These are phyloP conservation scores for Ovis canadensis DNA, from an alignment of 2,113 vertebrate species.

Conservation along the genomic window DNA sequence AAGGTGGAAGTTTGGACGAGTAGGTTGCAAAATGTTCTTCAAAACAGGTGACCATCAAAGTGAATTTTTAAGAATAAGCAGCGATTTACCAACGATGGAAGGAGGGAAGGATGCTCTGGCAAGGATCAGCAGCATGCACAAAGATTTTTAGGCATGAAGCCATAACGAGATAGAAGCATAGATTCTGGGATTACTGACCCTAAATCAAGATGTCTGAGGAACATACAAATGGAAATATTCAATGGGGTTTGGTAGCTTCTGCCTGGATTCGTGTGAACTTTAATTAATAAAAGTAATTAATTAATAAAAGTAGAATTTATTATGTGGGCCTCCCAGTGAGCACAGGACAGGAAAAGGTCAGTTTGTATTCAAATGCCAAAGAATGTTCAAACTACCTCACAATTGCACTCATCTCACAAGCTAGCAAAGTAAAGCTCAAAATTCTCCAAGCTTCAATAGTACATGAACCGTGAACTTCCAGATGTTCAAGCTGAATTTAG, in stretches of 20 bases:
- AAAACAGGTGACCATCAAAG: background rate
- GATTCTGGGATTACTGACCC: background rate
- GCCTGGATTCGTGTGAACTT: background rate
- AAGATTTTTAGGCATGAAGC: background rate
- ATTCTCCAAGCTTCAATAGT: background rate
- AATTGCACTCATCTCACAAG: background rate
- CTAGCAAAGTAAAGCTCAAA: background rate
- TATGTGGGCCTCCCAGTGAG: background rate
- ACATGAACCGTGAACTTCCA: background rate
- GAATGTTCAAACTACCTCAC: background rate
- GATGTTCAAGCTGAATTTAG: background rate
- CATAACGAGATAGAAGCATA: background rate
- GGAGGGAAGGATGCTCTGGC: background rate
- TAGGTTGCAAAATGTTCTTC: background rate
- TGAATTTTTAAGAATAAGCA: background rate
- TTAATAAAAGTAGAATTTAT: constrained; percentile 1
- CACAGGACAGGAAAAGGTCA: background rate
- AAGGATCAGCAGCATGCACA: background rate
- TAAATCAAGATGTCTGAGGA: background rate
- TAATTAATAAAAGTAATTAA: constrained; percentile 27
- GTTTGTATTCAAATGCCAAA: background rate
- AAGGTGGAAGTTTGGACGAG: background rate
- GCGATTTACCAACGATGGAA: background rate
- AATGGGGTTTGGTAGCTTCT: background rate
- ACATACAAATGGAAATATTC: background rate